Evolutionary conservation across 2,888 invertebrate genomes (phyloP), one percentile per base, ranked within the genome.

Genomic region (Steinernema carpocapsae): DNA sequence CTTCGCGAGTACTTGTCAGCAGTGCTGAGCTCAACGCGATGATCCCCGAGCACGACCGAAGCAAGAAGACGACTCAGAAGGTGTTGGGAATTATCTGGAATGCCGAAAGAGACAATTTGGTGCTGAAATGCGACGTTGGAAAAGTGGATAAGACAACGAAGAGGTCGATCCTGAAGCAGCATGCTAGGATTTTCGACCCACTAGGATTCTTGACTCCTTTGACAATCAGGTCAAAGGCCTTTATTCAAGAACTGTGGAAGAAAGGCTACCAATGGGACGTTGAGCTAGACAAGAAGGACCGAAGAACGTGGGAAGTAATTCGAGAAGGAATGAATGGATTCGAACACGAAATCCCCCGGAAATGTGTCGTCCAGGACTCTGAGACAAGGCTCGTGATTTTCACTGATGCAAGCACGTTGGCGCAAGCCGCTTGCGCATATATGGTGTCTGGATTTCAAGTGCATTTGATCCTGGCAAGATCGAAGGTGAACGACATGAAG

Each of bases 171-270:
- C 70, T 84, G 6, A 75, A 74, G 14, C 29, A 76, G 10, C 74
- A 85, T 2, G 86, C 84, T 71, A 76, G 75, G 0, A 14, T 84
- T 0, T 88, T 81, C 73, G 86, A 88, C 74, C 86, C 88, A 0
- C 56, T 85, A 12, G 87, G 87, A 70, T 78, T 86, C 59, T 19
- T 85, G 1, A 73, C 77, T 14, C 83, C 82, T 2, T 76, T 80
- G 17, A 73, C 76, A 0, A 74, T 87, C 0, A 73, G 77, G 17
- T 80, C 76, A 0, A 86, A 86, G 42, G 74, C 85, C 1, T 59
- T 86, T 12, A 51, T 85, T 3, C 86, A 86, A 74, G 71, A 81
- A 29, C 74, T 84, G 10, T 86, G 86, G 85, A 52, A n/a, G 24
- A 17, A 52, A 24, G 12, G 22, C 22, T 22, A 22, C 24, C 1